Evolutionary conservation across 2,888 invertebrate species (phyloP).

Genomic region (Sylvicola cinctus): DNA sequence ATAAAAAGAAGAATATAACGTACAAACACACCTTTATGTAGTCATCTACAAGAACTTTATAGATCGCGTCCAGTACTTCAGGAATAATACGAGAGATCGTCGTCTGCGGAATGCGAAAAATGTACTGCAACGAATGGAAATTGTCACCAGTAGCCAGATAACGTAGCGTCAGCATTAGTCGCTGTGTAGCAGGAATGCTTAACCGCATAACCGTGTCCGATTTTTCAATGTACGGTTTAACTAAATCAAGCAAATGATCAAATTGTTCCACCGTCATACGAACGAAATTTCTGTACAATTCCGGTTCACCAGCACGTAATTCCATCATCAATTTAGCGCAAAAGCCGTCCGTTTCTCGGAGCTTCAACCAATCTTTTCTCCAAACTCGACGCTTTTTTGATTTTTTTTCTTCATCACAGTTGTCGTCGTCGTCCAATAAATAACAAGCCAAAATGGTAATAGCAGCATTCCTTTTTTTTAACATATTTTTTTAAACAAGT

Average conservation of each 20-base stretch:
- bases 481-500: background rate
- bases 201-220: background rate
- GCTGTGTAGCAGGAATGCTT: background rate
- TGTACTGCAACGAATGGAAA: background rate
- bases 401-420: background rate
- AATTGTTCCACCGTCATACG: too few species aligned
- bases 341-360: background rate
- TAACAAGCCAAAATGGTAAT: background rate
- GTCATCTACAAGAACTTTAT: background rate
- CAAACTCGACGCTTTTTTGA: background rate
- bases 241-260: too few species aligned
- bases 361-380: background rate
- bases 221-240: too few species aligned
- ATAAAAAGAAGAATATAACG: too few species aligned
- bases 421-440: background rate
- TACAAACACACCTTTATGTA: background rate
- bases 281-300: background rate
- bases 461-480: background rate
- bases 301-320: background rate
- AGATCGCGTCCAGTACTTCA: background rate
- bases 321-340: background rate
- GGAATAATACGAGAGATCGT: background rate
- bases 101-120: background rate
- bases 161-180: background rate
- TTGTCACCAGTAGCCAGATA: background rate